phyloP scores from a whole-genome alignment of 2,888 invertebrate species.

The Xylota sylvarum region DNA sequence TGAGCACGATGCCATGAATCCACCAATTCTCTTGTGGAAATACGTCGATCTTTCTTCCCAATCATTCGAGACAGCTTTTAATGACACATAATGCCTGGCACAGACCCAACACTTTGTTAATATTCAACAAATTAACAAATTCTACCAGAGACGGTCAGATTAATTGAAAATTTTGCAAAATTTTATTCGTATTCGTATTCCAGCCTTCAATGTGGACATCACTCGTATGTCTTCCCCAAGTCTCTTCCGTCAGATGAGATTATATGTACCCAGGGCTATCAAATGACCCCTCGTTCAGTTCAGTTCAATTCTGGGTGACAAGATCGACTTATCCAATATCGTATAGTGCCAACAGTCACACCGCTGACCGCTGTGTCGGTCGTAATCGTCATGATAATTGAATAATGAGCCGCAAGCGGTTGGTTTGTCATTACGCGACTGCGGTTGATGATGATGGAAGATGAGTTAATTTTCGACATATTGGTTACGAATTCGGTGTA shows the following conservation, averaged over 20 bases:
- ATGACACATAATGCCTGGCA: constrained; percentile 1
- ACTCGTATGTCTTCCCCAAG: constrained; percentile 5
- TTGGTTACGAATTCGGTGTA: constrained; percentile 35
- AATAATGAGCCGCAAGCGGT: constrained; percentile 41
- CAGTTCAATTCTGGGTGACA: constrained; percentile 28
- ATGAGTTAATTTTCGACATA: constrained; percentile 43
- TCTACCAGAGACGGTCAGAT: constrained; percentile 3
- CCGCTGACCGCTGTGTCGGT: constrained; percentile 5
- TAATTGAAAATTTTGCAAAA: constrained; percentile 46
- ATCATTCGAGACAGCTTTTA: constrained; percentile 1
- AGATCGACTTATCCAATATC: constrained; percentile 41
- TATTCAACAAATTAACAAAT: not conserved
- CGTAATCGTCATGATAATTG: constrained; percentile 45
- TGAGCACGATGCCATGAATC: too few relatives aligned
- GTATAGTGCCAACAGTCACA: constrained; percentile 18
- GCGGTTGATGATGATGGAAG: constrained; percentile 36
- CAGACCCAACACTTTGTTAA: constrained; percentile 17
- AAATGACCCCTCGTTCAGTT: constrained; percentile 18
- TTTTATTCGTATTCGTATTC: not conserved
- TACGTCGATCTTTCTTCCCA: not conserved
- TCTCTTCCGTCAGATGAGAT: constrained; percentile 46
- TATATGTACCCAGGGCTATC: not conserved
- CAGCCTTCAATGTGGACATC: constrained; percentile 28
- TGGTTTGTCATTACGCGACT: constrained; percentile 31
- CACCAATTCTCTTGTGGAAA: not conserved